phyloP scores from a whole-genome alignment of 2,113 vertebrate genomes.

The Oriolus oriolus region DNA sequence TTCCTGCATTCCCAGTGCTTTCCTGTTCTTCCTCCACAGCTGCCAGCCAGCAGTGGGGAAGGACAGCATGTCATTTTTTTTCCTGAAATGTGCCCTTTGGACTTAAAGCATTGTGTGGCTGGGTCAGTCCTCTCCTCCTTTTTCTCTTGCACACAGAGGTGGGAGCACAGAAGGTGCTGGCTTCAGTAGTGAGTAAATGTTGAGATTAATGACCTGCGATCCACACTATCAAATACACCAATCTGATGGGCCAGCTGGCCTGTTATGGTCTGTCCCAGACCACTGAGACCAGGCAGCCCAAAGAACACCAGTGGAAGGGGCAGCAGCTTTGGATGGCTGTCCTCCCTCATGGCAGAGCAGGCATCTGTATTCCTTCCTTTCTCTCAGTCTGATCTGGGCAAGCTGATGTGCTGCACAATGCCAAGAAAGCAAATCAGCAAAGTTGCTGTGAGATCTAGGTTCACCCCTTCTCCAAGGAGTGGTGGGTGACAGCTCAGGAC shows the following conservation, averaged over 20 bases:
- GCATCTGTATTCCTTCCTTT: not conserved
- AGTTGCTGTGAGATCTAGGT: not conserved
- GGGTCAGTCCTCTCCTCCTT: not conserved
- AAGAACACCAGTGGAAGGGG: not conserved
- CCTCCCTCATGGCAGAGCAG: not conserved
- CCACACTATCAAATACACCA: not conserved
- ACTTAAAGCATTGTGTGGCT: not conserved
- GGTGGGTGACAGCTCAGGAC: not conserved
- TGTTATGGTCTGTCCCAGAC: not conserved
- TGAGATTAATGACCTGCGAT: not conserved
- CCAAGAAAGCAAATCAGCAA: not conserved
- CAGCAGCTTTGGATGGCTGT: not conserved
- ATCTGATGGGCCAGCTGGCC: not conserved
- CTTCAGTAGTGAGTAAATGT: not conserved
- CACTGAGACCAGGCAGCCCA: not conserved
- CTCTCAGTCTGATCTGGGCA: not conserved
- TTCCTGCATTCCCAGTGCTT: constrained; percentile 17
- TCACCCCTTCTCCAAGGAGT: not conserved
- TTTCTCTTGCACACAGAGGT: not conserved
- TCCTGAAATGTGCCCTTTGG: not conserved
- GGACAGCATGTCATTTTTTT: not conserved
- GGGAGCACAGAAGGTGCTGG: not conserved
- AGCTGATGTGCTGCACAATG: not conserved
- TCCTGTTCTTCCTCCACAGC: constrained; percentile 25
- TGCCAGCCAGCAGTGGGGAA: not conserved